These are phyloP conservation scores for Caenorhabditis plicata DNA, from an alignment of 2,888 invertebrate genomes.

Conservation along the genomic window DNA sequence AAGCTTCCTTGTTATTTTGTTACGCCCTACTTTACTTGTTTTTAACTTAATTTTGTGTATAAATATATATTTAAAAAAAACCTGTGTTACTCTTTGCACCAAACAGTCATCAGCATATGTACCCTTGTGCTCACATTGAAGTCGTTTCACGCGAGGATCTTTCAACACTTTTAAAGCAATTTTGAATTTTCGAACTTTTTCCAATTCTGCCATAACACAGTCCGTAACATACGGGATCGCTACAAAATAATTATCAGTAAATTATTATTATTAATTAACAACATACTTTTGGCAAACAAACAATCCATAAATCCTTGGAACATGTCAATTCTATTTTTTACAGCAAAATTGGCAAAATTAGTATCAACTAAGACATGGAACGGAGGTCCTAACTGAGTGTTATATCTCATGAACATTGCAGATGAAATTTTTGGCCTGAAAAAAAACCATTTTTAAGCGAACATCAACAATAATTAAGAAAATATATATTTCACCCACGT, in stretches of 20 bases:
- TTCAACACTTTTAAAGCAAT: slow-evolving; percentile 83
- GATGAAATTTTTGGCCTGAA: slow-evolving; percentile 70
- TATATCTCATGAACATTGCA: slow-evolving; percentile 94
- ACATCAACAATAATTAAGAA: too few relatives aligned
- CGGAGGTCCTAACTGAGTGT: slow-evolving; percentile 95
- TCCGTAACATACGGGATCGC: slow-evolving; percentile 97
- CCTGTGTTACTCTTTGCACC: slow-evolving; percentile 87
- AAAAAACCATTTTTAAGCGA: neutral
- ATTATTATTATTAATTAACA: neutral
- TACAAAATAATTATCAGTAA: slow-evolving; percentile 54
- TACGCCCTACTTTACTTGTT: neutral
- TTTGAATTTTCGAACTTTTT: slow-evolving; percentile 90
- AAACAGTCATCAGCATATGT: slow-evolving; percentile 99
- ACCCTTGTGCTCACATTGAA: slow-evolving; percentile 91
- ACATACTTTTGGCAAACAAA: slow-evolving; percentile 85
- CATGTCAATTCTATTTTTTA: slow-evolving; percentile 94
- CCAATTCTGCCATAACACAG: slow-evolving; percentile 94
- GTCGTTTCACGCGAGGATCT: slow-evolving; percentile 87
- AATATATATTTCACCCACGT: too few relatives aligned
- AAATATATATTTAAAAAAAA: slow-evolving; percentile 59
- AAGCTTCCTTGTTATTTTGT: neutral
- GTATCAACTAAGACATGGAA: slow-evolving; percentile 95
- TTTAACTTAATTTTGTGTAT: slow-evolving; percentile 5
- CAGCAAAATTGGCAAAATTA: slow-evolving; percentile 97
- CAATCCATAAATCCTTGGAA: slow-evolving; percentile 98